Base-by-base conservation (phyloP, 2,888 invertebrate species). In the Microdon myrmicae region DNA sequence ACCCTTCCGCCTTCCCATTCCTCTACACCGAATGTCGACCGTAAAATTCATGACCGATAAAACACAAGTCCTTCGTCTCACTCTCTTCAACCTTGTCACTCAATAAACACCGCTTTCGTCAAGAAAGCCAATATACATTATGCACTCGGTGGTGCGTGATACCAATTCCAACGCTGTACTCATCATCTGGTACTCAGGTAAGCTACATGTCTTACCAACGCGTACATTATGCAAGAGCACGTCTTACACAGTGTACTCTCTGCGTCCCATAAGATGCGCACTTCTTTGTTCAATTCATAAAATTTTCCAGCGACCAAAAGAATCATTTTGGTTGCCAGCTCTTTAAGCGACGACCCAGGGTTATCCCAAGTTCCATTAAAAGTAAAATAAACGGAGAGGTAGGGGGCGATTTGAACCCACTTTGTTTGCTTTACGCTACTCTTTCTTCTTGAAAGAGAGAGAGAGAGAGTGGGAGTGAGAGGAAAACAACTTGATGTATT, bases 1-100 rank as follows among this genome's bases (percentile, higher is more conserved):
- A 32, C 26, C 26, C 28, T 39, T 12, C 34, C 39, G 34, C 41
- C 39, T 17, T 32, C 39, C 28, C 34, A 35, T 51, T 51, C 19
- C 26, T 14, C 13, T 13, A 4, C 4, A 22, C 10, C 8, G n/a
- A n/a, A n/a, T n/a, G n/a, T n/a, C n/a, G n/a, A 20, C 14, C 39
- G 25, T 28, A 23, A 44, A 55, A 47, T 47, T 55, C 41, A 39
- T 41, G 47, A 35, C 39, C 55, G 41, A 55, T 55, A 55, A 55
- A 47, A 19, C 19, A 35, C 26, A 10, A 16, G 13, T n/a, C 39
- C 17, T 10, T 6, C 5, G n/a, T 7, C 10, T 26, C 13, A 2
- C 4, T 34, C 19, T 8, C 13, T 34, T 29, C 29, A 32, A 23
- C 3, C 25, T 16, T 16, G 23, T 43, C 31, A 22, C 28, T 28